These are phyloP conservation scores for Pterostichus niger DNA, from an alignment of 2,888 invertebrate species.

Conservation along the genomic window DNA sequence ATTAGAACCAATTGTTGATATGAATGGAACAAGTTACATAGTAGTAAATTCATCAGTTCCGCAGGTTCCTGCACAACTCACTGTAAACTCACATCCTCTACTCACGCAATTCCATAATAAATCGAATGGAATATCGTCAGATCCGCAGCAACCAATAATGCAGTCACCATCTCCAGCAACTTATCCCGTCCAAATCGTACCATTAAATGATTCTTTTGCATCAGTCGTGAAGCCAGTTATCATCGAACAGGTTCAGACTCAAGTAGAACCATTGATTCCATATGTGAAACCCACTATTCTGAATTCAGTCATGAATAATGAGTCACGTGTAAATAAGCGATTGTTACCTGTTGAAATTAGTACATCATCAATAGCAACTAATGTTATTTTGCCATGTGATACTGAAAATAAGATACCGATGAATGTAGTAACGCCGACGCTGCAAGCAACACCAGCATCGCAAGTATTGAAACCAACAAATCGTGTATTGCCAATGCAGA, in stretches of 20 bases:
- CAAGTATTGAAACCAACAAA: conserved; percentile 84
- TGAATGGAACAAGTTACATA: conserved; percentile 81
- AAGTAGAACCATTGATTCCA: conserved; percentile 11
- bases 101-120: conserved; percentile 50
- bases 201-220: conserved; percentile 10
- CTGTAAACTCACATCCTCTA: conserved; percentile 64
- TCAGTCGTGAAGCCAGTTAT: conserved; percentile 42
- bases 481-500: conserved; percentile 88
- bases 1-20: conserved; percentile 89
- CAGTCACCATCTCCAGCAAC: conserved; percentile 12
- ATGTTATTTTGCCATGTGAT: conserved; percentile 72
- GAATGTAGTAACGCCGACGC: conserved; percentile 86
- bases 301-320: conserved; percentile 68
- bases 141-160: conserved; percentile 16
- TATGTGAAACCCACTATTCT: background rate
- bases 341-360: conserved; percentile 77
- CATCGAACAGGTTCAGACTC: conserved; percentile 4
- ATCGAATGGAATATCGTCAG: conserved; percentile 11
- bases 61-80: conserved; percentile 71
- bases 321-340: conserved; percentile 65
- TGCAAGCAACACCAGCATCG: conserved; percentile 74
- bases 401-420: conserved; percentile 84
- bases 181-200: conserved; percentile 43
- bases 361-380: conserved; percentile 71
- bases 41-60: conserved; percentile 82